These are phyloP conservation scores for Deroptyus accipitrinus DNA, from an alignment of 2,113 vertebrate genomes.

Conservation along the genomic window DNA sequence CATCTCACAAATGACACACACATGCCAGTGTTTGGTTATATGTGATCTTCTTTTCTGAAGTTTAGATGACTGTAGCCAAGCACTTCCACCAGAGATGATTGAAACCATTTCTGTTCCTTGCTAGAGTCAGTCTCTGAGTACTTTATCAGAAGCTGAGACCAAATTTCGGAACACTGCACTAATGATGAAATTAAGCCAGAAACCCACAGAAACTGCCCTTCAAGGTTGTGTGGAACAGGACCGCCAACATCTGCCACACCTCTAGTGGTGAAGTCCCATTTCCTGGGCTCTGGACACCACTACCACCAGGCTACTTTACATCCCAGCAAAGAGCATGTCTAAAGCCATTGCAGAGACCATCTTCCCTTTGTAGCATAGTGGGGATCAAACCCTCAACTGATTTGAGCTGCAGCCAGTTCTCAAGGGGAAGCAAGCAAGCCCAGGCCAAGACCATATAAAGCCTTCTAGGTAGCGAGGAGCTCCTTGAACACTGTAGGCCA, in stretches of 20 bases:
- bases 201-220: not conserved
- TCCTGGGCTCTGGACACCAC: not conserved
- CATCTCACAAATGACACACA: not conserved
- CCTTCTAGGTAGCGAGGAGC: not conserved
- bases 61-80: not conserved
- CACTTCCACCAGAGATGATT: fast-evolving
- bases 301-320: not conserved
- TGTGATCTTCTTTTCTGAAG: not conserved
- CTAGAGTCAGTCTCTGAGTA: not conserved
- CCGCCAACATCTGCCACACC: not conserved
- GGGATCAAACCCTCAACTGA: not conserved
- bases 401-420: not conserved
- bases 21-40: not conserved
- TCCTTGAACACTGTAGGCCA: not conserved
- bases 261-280: not conserved
- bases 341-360: not conserved
- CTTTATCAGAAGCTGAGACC: not conserved
- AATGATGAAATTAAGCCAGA: not conserved
- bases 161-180: not conserved
- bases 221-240: not conserved
- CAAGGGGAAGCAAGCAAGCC: not conserved
- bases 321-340: not conserved
- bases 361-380: not conserved
- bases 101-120: not conserved
- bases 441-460: not conserved